Evolutionary conservation across 2,888 invertebrate genomes (phyloP), one percentile per base, ranked within the genome.

Genomic region (Dasysyrphus albostriatus): DNA sequence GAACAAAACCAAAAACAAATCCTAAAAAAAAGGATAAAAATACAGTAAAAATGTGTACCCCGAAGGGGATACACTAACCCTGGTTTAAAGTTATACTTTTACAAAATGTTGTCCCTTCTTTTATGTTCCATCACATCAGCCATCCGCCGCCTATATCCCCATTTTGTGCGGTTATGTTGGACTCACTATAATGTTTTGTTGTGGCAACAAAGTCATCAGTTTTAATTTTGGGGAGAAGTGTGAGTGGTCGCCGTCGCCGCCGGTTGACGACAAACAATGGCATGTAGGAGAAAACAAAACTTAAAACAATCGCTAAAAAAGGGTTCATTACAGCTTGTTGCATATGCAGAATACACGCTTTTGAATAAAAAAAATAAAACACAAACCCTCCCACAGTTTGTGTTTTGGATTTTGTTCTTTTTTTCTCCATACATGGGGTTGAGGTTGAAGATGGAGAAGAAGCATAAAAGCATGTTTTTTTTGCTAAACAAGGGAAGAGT

Each of bases 261-360:
- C 67, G 49, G 67, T 67, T 67, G 34, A 49, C 47, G 16, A 65
- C 72, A 65, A 80, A 80, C 80, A 83, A 77, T 77, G 69, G 77
- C 54, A 59, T 59, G 16, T 44, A 32, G 42, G 12, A 73, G 47
- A 69, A 47, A 58, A 80, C 65, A 74, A 69, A 69, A 51, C 39
- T 24, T 65, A 54, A 69, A 69, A 69, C 51, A 69, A 74, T 44
- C 24, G 39, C 39, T 70, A 39, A 83, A 72, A n/a, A 78, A 74
- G 80, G 83, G 69, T 79, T 75, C 79, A 69, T 74, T 74, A 69
- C 75, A 75, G 83, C 79, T 83, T 83, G 83, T 83, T 83, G 84
- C 74, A 80, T 72, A 54, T 49, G 34, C 58, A 47, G 51, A 32
- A 39, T 54, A 37, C 19, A 29, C 19, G 5, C 51, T 51, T 59